Evolutionary conservation across 2,113 vertebrate species (phyloP), one percentile per base, ranked within the genome.

Genomic region (Illadopsis cleaveri): DNA sequence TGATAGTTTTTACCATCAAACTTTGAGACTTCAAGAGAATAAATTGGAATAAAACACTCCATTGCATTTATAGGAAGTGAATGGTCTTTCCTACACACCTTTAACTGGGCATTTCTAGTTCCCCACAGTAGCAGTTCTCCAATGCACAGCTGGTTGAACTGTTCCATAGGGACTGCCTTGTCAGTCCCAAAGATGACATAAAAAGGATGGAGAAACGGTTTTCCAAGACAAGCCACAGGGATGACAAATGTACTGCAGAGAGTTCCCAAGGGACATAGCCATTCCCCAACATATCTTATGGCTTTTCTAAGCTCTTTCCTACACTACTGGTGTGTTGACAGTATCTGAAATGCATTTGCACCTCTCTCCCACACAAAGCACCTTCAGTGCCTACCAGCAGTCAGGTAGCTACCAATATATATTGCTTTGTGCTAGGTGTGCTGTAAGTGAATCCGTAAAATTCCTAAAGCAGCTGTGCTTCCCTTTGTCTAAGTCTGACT

Each of bases 101-200:
- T 66, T 68, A 24, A 24, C 31, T 71, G 47, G 1, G 0, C 0
- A 0, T 56, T 91, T 89, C 40, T 51, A 50, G 19, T 6, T 68
- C 28, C 11, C 27, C 23, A 31, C 33, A 33, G 4, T n/a, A 82
- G 56, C 38, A 89, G 8, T 30, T 47, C 6, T 38, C 25, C 60
- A 62, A 45, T 4, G 62, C 21, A 70, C 35, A 66, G 11, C 33
- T 54, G 33, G 15, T 30, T 89, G 42, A 72, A 31, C 30, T 47
- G 5, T 40, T 83, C 58, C 4, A 1, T 62, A 66, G 56, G 21
- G 42, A 31, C 31, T 89, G 50, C 42, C 51, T 70, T 27, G 7
- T 37, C 82, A 38, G 1, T 58, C 64, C 30, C 51, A 40, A 82
- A 66, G 35, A 12, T 8, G 4, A 21, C 13, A 28, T 8, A 38